These are phyloP conservation scores for Ypsolopha scabrella DNA, from an alignment of 2,888 invertebrate genomes.

Conservation along the genomic window DNA sequence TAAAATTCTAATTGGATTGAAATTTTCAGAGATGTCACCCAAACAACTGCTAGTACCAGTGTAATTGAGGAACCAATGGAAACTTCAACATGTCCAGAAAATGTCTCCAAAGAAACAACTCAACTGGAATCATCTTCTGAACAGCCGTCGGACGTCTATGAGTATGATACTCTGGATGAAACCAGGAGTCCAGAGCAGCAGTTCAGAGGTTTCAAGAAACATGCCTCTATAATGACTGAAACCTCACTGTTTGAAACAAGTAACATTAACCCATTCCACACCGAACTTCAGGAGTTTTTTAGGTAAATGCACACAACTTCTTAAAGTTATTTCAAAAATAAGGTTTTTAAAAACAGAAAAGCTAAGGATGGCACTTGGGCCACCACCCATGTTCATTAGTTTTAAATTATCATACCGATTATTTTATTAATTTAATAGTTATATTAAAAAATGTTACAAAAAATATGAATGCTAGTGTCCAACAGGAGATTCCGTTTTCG, in stretches of 20 bases:
- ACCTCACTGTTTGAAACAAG: slow-evolving; percentile 15
- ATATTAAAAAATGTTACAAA: too few species aligned
- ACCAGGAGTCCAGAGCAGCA: not conserved
- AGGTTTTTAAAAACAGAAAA: too few species aligned
- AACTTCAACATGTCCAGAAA: not conserved
- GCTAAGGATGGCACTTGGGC: too few species aligned
- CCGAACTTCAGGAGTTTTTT: slow-evolving; percentile 39
- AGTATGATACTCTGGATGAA: slow-evolving; percentile 8
- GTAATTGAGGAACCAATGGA: not conserved
- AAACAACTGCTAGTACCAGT: slow-evolving; percentile 26
- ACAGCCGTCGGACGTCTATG: slow-evolving; percentile 27
- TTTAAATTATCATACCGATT: too few species aligned
- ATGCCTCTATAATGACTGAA: slow-evolving; percentile 34
- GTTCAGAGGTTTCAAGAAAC: slow-evolving; percentile 10
- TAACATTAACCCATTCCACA: slow-evolving; percentile 26
- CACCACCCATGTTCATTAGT: too few species aligned
- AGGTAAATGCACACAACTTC: slow-evolving; percentile 22
- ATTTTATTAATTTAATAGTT: too few species aligned
- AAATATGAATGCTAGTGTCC: too few species aligned
- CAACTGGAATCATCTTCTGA: slow-evolving; percentile 18
- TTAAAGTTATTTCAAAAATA: too few species aligned
- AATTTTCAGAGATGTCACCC: slow-evolving; percentile 27
- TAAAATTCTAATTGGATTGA: not conserved
- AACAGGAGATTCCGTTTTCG: too few species aligned
- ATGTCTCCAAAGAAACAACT: not conserved